phyloP scores from a whole-genome alignment of 2,113 vertebrate genomes.

The Hiodon tergisus region DNA sequence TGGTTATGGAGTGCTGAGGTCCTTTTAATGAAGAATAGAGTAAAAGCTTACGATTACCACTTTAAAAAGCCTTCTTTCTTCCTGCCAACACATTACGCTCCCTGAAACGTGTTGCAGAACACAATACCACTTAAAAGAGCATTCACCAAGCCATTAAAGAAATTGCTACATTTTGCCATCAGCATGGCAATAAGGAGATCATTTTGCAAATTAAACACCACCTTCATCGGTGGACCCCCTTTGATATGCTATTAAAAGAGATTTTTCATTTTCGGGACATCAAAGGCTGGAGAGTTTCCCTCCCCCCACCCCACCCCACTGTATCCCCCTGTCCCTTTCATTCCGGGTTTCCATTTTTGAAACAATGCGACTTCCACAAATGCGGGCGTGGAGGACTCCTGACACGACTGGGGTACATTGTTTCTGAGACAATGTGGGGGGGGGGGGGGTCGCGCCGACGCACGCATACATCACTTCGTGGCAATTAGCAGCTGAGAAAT shows the following conservation, averaged over 20 bases:
- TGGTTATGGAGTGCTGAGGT: conserved; percentile 29
- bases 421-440: conserved; percentile 35
- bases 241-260: conserved; percentile 50
- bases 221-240: conserved; percentile 38
- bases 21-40: conserved; percentile 33
- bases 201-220: conserved; percentile 51
- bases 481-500: conserved; percentile 50
- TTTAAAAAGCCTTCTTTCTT: conserved; percentile 44
- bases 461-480: conserved; percentile 29
- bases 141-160: conserved; percentile 45
- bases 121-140: conserved; percentile 27
- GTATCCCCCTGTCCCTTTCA: conserved; percentile 24
- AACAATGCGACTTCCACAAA: conserved; percentile 44
- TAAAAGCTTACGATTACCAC: conserved; percentile 46
- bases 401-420: conserved; percentile 43
- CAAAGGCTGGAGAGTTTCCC: conserved; percentile 36
- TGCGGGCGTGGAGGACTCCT: conserved; percentile 37
- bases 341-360: conserved; percentile 37
- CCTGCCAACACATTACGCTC: conserved; percentile 34
- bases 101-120: conserved; percentile 32
- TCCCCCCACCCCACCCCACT: neutral
- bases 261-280: conserved; percentile 38
- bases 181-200: conserved; percentile 47
- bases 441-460: conserved; percentile 32
- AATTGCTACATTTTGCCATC: conserved; percentile 47